Base-by-base conservation (phyloP, 2,888 invertebrate species). In the Xestia sexstrigata region DNA sequence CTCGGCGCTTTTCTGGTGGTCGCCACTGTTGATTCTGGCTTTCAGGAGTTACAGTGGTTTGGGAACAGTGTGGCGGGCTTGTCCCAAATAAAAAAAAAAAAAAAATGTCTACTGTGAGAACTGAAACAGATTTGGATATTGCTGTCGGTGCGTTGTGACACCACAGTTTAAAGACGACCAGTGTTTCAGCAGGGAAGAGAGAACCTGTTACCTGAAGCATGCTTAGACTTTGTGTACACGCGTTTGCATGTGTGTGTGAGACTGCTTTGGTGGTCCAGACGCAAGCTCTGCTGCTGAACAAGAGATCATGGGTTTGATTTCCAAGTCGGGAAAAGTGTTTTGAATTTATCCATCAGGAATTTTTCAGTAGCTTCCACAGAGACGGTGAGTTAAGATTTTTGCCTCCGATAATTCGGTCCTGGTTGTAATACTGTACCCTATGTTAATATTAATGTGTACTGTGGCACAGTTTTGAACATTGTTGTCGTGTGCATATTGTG, bases 401-500 rank as follows among this genome's bases (percentile, higher is more conserved):
- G 35, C 1, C 35, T 35, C 35, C 35, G 3, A 35, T 3, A 1
- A 35, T 3, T 35, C 35, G 17, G 26, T 39, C n/a, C 39, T n/a
- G 17, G 15, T 65, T 65, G 65, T 17, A 42, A 42, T 42, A 65
- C 65, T 42, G 65, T 42, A 15, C n/a, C 58, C 30, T n/a, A 30
- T 60, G 60, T 60, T 60, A 60, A 60, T 17, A 65, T 15, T n/a
- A 39, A n/a, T 65, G 9, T n/a, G 3, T 42, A 65, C 65, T 42
- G 65, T 65, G 65, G n/a, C 65, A 42, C 8, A 42, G 42, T 65
- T 65, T 42, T 42, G 65, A n/a, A 65, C 42, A 1, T 42, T 65
- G 39, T 39, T 13, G 47, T 67, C 73, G 42, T n/a, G 35, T 71
- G 69, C 26, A n/a, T 74, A 20, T 74, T 74, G 71, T 70, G 78